Conservation (phyloP, 2,113 vertebrate genomes). For the Empidonax alnorum region DNA sequence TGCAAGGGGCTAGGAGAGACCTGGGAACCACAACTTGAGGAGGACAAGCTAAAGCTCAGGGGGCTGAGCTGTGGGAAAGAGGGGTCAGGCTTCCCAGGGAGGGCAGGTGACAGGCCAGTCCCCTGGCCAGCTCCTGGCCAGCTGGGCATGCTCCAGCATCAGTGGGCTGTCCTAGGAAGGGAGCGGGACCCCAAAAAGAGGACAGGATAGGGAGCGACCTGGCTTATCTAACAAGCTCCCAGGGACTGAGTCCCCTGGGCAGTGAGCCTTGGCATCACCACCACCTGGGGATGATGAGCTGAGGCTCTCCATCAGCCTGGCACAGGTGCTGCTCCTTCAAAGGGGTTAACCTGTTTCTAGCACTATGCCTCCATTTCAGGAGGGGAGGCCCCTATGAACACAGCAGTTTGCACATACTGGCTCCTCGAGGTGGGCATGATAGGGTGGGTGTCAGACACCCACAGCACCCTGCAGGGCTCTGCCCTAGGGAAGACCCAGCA, state of each 20-base stretch:
- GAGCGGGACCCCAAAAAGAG: accelerated
- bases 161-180: not conserved
- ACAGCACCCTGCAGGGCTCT: not conserved
- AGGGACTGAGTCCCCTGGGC: not conserved
- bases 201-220: accelerated
- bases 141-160: not conserved
- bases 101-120: accelerated
- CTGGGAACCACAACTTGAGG: not conserved
- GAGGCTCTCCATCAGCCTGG: not conserved
- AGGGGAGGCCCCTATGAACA: not conserved
- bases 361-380: not conserved
- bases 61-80: accelerated
- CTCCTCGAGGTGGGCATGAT: accelerated
- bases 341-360: not conserved
- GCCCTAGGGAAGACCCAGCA: not conserved
- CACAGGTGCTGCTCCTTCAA: not conserved
- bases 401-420: accelerated
- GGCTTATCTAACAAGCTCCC: not conserved
- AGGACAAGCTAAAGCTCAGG: accelerated
- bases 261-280: not conserved
- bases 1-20: not conserved
- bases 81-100: accelerated
- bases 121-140: accelerated
- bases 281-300: accelerated
- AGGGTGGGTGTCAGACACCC: not conserved